Evolutionary conservation across 1,140 invertebrate species (phyloP).

Genomic region (Bactericera cockerelli): DNA sequence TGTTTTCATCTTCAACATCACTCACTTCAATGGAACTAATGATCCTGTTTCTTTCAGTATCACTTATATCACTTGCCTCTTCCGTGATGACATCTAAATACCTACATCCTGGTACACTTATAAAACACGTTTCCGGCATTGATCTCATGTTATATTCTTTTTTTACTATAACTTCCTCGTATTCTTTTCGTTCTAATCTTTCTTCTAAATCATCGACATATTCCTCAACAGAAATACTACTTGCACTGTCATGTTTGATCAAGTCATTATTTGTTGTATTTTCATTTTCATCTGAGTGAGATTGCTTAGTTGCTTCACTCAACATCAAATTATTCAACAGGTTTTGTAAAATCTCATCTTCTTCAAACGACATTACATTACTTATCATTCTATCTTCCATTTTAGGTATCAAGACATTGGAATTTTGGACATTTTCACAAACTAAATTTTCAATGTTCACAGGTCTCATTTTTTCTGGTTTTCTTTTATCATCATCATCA

Average conservation of each 20-base stretch:
- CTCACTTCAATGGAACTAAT: constrained; percentile 16
- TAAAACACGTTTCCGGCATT: constrained; percentile 16
- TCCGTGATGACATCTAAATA: constrained; percentile 25
- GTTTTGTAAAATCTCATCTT: constrained; percentile 13
- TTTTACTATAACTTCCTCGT: constrained; percentile 16
- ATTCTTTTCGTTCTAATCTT: background rate
- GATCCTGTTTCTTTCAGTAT: constrained; percentile 18
- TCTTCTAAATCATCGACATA: background rate
- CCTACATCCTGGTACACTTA: constrained; percentile 15
- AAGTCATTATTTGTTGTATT: background rate
- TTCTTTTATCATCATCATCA: constrained; percentile 4
- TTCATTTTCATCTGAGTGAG: background rate
- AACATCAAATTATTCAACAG: background rate
- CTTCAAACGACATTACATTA: constrained; percentile 5
- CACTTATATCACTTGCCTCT: constrained; percentile 23
- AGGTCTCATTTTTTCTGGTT: background rate
- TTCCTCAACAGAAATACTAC: background rate
- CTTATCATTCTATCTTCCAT: too few relatives aligned
- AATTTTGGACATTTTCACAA: background rate
- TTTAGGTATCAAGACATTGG: background rate
- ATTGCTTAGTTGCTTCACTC: background rate
- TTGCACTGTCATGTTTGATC: background rate
- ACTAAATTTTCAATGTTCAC: background rate
- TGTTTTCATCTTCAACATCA: constrained; percentile 13
- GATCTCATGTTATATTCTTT: constrained; percentile 10